Conservation (phyloP, 2,888 invertebrate genomes). For the Nomada lathburiana region DNA sequence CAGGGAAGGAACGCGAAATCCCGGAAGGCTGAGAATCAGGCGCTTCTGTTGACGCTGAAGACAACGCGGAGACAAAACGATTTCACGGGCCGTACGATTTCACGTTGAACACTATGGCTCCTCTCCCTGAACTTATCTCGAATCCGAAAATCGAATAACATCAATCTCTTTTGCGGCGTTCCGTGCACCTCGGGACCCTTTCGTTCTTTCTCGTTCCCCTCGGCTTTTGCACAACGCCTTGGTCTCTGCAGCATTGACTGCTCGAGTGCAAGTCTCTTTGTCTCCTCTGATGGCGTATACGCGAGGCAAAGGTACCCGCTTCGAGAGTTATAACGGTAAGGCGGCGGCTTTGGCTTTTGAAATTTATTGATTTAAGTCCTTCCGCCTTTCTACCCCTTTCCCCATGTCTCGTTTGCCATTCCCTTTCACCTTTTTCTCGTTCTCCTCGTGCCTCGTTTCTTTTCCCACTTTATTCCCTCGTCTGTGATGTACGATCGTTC, state of each 20-base stretch:
- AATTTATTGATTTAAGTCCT: constrained; percentile 78
- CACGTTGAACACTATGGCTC: constrained; percentile 39
- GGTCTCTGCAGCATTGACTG: constrained; percentile 66
- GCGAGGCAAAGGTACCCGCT: constrained; percentile 54
- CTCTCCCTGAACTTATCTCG: constrained; percentile 64
- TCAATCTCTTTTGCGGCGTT: constrained; percentile 72
- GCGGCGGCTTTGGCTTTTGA: constrained; percentile 74
- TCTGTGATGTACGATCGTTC: constrained; percentile 26
- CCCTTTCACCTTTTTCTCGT: constrained; percentile 43
- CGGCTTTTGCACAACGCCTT: constrained; percentile 31
- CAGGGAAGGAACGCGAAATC: neutral
- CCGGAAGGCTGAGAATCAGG: neutral
- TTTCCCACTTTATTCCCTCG: constrained; percentile 29
- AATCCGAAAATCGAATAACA: constrained; percentile 76
- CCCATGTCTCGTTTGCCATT: constrained; percentile 52
- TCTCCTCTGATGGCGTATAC: constrained; percentile 72
- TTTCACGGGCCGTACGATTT: constrained; percentile 57
- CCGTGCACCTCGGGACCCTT: constrained; percentile 55
- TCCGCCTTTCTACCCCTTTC: constrained; percentile 58
- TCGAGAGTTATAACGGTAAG: constrained; percentile 68
- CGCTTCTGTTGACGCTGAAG: constrained; percentile 4
- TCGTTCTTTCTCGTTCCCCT: constrained; percentile 20
- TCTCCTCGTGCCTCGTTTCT: constrained; percentile 19
- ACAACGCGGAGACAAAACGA: constrained; percentile 54
- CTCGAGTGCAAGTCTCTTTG: constrained; percentile 74